Evolutionary conservation across 1,140 invertebrate genomes (phyloP), one percentile per base, ranked within the genome.

Genomic region (Lucilia sericata): DNA sequence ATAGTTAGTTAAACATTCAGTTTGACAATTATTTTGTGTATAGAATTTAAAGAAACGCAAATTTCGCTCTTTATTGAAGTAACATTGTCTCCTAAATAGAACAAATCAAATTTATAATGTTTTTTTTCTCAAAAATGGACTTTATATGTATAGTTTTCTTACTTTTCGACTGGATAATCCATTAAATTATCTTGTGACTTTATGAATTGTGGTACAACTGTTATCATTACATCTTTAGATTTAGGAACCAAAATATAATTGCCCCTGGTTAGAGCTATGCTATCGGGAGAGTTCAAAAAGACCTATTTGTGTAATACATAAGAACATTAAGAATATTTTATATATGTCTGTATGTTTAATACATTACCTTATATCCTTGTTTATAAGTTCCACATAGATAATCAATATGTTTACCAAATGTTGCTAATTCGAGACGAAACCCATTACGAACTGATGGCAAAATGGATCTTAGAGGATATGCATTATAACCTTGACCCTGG

Each of bases 1-100:
- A 85, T 93, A 95, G 90, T 96, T 96, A 3, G 95, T 93, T 85
- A 96, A 91, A 86, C 95, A 96, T 90, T 96, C 95, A 74, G 94
- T 92, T 86, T 95, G 92, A 87, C 96, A 96, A 88, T 96, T 96
- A 83, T 93, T 92, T 88, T 96, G 95, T 1, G 95, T 96, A 87
- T 96, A 96, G 4, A 93, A 94, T 85, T 93, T 92, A 87, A 93
- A 95, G 87, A 92, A 95, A 74, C 91, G 91, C 19, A 95, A 89
- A 75, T 92, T 91, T 19, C 93, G 92, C 87, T 95, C 94, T 51
- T 91, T 91, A 55, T 93, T 92, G 86, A 94, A 94, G 88, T 92
- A 94, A 84, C 94, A 95, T 84, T 94, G 93, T 3, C 94, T 92
- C 86, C 92, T 93, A 86, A 76, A 88, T 89, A 12, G 82, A 76